Evolutionary conservation across 35 echinoderm and acorn worm genomes (phyloP).

Genomic region (Patiria miniata): DNA sequence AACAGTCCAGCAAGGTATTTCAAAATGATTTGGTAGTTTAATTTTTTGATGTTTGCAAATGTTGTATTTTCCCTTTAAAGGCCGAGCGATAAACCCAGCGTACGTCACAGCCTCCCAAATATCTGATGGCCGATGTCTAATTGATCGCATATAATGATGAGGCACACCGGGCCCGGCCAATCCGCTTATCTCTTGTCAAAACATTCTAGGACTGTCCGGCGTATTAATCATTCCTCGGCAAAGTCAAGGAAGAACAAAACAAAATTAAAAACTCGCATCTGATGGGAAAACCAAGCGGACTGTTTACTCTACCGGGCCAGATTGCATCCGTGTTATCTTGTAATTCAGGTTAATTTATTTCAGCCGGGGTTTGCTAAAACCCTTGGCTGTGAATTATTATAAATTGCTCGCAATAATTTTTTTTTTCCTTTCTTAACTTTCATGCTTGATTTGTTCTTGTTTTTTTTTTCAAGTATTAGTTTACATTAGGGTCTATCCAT

Average conservation of each 20-base stretch:
- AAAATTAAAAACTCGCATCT: background rate
- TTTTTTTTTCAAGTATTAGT: background rate
- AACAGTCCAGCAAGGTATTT: no score
- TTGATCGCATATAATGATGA: no score
- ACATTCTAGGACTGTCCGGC: background rate
- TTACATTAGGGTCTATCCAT: background rate
- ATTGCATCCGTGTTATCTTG: background rate
- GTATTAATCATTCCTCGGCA: slow-evolving; percentile 9
- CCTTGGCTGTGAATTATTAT: no score
- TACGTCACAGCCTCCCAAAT: no score
- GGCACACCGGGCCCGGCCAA: background rate
- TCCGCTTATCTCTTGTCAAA: slow-evolving; percentile 19
- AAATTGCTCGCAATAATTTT: no score
- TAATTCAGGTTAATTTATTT: slow-evolving; percentile 16
- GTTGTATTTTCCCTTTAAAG: no score
- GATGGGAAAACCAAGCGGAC: background rate
- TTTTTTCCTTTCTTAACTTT: background rate
- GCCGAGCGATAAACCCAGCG: no score
- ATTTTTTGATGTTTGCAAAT: no score
- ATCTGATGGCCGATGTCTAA: no score
- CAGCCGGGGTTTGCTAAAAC: background rate
- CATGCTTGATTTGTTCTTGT: background rate
- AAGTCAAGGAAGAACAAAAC: no score
- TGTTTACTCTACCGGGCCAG: slow-evolving; percentile 1
- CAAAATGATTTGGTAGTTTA: no score